A percentile compares a stretch with the other conserved stretches of the same genome.
Evolutionary conservation across 2,797 vertebrate species (phyloP).

Genomic region (Hemibagrus guttatus): DNA sequence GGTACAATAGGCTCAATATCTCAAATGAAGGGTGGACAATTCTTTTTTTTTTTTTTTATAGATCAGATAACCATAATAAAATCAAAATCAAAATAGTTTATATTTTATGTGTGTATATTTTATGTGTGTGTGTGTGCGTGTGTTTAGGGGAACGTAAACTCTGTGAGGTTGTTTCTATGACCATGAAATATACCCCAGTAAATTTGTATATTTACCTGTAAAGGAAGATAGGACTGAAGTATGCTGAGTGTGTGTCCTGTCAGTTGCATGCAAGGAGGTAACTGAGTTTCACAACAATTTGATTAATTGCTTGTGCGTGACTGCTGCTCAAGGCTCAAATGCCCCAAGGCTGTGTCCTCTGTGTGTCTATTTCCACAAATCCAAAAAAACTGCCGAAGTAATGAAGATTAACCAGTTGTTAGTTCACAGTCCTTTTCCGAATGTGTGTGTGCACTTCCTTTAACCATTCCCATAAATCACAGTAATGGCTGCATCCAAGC

Average conservation of each 20-base stretch:
- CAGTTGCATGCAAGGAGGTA: slow-evolving; percentile 32
- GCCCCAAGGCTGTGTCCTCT: slow-evolving; percentile 60
- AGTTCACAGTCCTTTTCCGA: slow-evolving; percentile 45
- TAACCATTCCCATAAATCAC: slow-evolving; percentile 28
- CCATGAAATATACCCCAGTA: neutral
- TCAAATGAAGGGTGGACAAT: neutral
- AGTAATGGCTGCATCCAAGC: slow-evolving; percentile 2
- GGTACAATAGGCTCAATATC: neutral
- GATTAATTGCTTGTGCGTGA: slow-evolving; percentile 79
- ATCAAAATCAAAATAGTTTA: no score
- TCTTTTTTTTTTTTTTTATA: neutral
- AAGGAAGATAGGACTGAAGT: slow-evolving; percentile 34
- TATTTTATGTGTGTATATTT: no score
- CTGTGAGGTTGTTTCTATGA: neutral
- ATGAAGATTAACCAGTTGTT: slow-evolving; percentile 61
- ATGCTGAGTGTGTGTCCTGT: slow-evolving; percentile 37
- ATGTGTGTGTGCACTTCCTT: slow-evolving; percentile 33
- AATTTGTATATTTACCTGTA: slow-evolving; percentile 31
- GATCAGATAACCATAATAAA: neutral
- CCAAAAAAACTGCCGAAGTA: slow-evolving; percentile 59
- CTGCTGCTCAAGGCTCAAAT: slow-evolving; percentile 60
- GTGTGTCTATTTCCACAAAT: slow-evolving; percentile 58
- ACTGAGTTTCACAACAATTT: slow-evolving; percentile 36
- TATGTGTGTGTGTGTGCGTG: no score
- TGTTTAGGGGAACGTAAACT: neutral